These are phyloP conservation scores for Sphenodon punctatus DNA, from an alignment of 2,797 vertebrate genomes.

Conservation along the genomic window DNA sequence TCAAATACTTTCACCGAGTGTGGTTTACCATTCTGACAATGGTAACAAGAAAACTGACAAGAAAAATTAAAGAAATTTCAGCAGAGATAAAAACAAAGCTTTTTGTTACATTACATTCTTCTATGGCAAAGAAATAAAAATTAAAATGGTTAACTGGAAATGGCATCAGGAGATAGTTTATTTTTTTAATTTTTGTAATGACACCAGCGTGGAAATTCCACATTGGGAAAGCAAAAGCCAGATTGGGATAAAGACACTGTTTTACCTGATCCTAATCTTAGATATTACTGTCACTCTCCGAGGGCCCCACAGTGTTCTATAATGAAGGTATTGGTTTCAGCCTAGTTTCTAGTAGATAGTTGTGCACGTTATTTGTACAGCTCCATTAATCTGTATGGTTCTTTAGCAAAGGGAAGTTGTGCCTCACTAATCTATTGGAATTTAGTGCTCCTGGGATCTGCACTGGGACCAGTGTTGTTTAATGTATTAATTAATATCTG, in stretches of 20 bases:
- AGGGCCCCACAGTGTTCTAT: not conserved
- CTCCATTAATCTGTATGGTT: not conserved
- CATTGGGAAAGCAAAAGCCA: not conserved
- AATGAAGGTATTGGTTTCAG: not conserved
- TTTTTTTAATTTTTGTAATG: not conserved
- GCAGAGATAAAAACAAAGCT: not conserved
- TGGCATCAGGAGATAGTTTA: too few relatives aligned
- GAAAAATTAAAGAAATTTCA: not conserved
- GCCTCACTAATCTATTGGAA: too few relatives aligned
- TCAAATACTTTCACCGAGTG: slow-evolving; percentile 12
- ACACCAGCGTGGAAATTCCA: not conserved
- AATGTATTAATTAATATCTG: too few relatives aligned
- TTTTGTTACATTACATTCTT: not conserved
- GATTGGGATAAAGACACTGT: not conserved
- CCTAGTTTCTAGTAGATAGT: not conserved
- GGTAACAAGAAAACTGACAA: not conserved
- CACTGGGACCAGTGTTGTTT: too few relatives aligned
- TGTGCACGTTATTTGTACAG: not conserved
- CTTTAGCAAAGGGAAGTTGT: too few relatives aligned
- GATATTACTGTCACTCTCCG: not conserved
- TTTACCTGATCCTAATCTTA: not conserved
- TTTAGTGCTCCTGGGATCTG: too few relatives aligned
- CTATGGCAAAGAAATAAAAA: not conserved
- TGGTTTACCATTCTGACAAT: not conserved
- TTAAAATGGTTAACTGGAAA: too few relatives aligned